phyloP scores from a whole-genome alignment of 2,113 vertebrate species.

The Cochlearius cochlearius region DNA sequence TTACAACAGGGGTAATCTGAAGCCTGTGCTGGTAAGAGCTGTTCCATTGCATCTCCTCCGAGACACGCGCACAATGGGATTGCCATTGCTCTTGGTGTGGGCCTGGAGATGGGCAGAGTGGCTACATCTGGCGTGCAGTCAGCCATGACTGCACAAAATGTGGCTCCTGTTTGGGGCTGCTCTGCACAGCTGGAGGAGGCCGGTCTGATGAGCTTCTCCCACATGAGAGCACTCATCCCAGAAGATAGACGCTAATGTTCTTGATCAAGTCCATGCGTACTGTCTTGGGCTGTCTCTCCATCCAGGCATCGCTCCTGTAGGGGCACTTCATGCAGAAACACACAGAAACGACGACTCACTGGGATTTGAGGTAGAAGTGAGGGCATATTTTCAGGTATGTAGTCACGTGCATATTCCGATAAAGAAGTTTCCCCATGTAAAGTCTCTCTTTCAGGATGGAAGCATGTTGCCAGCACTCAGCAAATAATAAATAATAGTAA shows the following conservation, averaged over 20 bases:
- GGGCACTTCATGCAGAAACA: background rate
- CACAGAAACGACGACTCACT: background rate
- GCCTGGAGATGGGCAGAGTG: background rate
- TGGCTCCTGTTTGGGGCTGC: background rate
- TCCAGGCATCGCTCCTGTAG: background rate
- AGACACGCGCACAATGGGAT: background rate
- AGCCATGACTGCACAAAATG: background rate
- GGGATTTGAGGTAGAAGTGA: background rate
- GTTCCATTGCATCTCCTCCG: background rate
- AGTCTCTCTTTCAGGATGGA: background rate
- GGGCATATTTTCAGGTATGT: background rate
- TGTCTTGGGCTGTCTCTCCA: background rate
- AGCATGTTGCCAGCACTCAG: background rate
- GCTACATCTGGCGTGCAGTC: background rate
- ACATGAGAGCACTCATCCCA: background rate
- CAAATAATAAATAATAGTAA: conserved; percentile 26
- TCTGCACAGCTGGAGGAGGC: background rate
- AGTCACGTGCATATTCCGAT: background rate
- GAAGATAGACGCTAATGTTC: background rate
- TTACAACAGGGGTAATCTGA: background rate
- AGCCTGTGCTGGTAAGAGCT: background rate
- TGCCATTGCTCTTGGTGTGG: background rate
- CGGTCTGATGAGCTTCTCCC: background rate
- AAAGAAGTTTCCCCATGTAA: background rate
- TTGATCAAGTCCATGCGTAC: background rate